These are phyloP conservation scores for Taxidea taxus DNA, from an alignment of 2,113 vertebrate genomes.

Conservation along the genomic window DNA sequence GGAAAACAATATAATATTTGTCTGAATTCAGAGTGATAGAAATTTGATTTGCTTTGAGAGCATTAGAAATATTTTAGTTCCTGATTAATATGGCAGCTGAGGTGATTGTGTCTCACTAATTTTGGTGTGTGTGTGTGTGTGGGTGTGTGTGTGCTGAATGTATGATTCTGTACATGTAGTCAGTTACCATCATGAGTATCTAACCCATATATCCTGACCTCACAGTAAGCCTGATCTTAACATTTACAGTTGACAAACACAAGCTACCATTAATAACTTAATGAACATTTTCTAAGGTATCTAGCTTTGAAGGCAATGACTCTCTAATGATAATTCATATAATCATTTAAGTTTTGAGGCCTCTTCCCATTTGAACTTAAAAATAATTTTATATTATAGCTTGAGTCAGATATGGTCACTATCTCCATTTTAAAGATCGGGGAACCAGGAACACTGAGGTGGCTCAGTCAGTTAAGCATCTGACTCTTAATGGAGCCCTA, in stretches of 20 bases:
- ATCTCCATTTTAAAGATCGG: background rate
- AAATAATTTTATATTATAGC: background rate
- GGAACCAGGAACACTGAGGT: background rate
- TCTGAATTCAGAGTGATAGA: background rate
- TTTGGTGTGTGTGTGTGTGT: background rate
- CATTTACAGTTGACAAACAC: background rate
- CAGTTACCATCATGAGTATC: background rate
- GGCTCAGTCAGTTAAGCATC: background rate
- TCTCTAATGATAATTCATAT: background rate
- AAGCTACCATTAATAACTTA: background rate
- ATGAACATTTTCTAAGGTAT: background rate
- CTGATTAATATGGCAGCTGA: background rate
- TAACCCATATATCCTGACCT: background rate
- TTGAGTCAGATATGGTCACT: background rate
- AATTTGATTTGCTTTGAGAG: constrained; percentile 2
- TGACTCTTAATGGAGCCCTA: background rate
- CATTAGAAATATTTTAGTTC: background rate
- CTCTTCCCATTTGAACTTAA: background rate
- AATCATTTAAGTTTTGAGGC: background rate
- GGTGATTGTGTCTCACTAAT: background rate
- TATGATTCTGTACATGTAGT: background rate
- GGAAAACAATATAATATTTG: background rate
- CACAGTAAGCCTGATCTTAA: background rate
- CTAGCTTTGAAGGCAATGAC: background rate
- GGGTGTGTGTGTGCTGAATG: background rate